phyloP scores from a whole-genome alignment of 2,797 vertebrate genomes.

The Odontamblyopus lacepedii region DNA sequence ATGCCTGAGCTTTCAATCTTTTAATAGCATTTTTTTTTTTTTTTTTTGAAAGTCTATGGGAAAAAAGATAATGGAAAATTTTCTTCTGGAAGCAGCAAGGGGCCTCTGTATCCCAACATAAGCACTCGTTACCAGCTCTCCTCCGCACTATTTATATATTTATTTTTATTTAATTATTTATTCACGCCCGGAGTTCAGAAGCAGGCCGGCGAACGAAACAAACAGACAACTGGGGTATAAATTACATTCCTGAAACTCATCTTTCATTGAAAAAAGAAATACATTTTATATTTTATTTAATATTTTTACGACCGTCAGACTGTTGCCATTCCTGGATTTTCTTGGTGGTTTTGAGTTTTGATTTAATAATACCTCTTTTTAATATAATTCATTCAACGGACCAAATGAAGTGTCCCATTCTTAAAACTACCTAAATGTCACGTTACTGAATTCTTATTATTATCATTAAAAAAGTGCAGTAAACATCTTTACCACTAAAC shows the following conservation, averaged over 20 bases:
- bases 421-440: conserved; percentile 8
- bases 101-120: background rate
- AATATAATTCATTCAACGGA: background rate
- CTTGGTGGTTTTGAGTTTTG: background rate
- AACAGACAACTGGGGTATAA: background rate
- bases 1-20: too few relatives aligned
- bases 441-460: conserved; percentile 9
- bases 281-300: conserved; percentile 1
- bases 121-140: background rate
- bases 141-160: background rate
- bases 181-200: background rate
- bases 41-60: too few relatives aligned
- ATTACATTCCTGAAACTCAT: conserved; percentile 1
- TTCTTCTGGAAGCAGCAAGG: too few relatives aligned
- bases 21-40: too few relatives aligned
- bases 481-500: conserved; percentile 32
- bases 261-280: background rate
- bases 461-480: conserved; percentile 10
- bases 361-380: conserved; percentile 1
- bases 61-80: too few relatives aligned
- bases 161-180: background rate
- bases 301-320: conserved; percentile 5
- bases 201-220: background rate
- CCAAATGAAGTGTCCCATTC: conserved; percentile 4
- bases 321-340: conserved; percentile 2